A percentile compares a stretch with the other conserved stretches of the same genome.
Evolutionary conservation across 2,888 invertebrate genomes (phyloP).

Genomic region (Apamea crenata): DNA sequence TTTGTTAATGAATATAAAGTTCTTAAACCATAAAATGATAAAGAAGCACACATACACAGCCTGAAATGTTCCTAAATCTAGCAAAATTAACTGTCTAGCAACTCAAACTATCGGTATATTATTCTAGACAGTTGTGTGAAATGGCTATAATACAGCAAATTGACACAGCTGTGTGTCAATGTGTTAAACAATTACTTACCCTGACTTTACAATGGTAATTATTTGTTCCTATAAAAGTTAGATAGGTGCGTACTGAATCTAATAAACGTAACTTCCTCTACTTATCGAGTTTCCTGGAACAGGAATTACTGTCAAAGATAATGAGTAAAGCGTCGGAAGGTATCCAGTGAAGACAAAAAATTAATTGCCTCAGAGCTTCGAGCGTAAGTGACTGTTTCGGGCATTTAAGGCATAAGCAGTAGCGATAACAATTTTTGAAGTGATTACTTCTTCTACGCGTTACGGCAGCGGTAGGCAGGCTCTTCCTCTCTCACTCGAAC

Average conservation of each 20-base stretch:
- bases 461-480: too few species aligned
- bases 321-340: constrained; percentile 23
- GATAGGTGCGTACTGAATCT: background rate
- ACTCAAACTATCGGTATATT: background rate
- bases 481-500: too few species aligned
- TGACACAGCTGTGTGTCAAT: background rate
- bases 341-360: constrained; percentile 37
- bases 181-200: background rate
- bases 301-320: constrained; percentile 39
- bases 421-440: constrained; percentile 19
- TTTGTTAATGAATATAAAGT: too few species aligned
- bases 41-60: too few species aligned
- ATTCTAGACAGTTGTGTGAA: background rate
- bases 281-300: constrained; percentile 35
- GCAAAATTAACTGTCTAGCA: too few species aligned
- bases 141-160: background rate
- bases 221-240: constrained; percentile 4
- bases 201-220: background rate
- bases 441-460: too few species aligned
- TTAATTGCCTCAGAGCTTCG: constrained; percentile 42
- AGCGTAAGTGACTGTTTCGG: constrained; percentile 10
- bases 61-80: too few species aligned
- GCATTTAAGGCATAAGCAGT: background rate
- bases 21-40: too few species aligned
- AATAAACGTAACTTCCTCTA: constrained; percentile 31